Conservation (phyloP, 1,140 invertebrate genomes). For the Aphelenchoides fujianensis region DNA sequence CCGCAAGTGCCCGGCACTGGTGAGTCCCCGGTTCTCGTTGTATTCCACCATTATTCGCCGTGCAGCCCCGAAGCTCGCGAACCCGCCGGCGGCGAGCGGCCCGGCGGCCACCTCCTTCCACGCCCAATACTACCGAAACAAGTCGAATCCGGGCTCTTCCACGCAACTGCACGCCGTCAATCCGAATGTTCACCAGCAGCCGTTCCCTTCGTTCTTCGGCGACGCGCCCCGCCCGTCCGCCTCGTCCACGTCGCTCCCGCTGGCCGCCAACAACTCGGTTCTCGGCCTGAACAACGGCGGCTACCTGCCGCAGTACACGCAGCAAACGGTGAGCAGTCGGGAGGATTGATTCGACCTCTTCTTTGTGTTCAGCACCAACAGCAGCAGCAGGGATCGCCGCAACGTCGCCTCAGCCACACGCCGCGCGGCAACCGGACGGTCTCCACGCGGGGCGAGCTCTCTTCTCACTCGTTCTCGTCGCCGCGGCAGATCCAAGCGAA, state of each 20-base stretch:
- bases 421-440: constrained; percentile 18
- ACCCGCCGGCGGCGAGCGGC: background rate
- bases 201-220: background rate
- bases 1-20: constrained; percentile 28
- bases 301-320: background rate
- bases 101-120: background rate
- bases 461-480: constrained; percentile 19
- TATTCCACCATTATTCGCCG: background rate
- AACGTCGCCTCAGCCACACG: constrained; percentile 23
- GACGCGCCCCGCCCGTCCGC: background rate
- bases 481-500: constrained; percentile 15
- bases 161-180: constrained; percentile 5
- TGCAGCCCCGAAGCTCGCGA: background rate
- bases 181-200: background rate
- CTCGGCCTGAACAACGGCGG: background rate
- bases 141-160: constrained; percentile 10
- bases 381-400: background rate
- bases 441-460: constrained; percentile 18
- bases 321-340: background rate
- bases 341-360: background rate
- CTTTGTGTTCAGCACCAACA: too few relatives aligned
- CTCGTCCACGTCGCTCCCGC: constrained; percentile 13
- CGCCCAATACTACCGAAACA: background rate
- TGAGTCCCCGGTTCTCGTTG: constrained; percentile 4
- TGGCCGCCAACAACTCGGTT: background rate